Percentiles rank a stretch among this genome's conserved stretches.
These are phyloP conservation scores for Battus philenor DNA, from an alignment of 1,140 invertebrate species.

Conservation along the genomic window DNA sequence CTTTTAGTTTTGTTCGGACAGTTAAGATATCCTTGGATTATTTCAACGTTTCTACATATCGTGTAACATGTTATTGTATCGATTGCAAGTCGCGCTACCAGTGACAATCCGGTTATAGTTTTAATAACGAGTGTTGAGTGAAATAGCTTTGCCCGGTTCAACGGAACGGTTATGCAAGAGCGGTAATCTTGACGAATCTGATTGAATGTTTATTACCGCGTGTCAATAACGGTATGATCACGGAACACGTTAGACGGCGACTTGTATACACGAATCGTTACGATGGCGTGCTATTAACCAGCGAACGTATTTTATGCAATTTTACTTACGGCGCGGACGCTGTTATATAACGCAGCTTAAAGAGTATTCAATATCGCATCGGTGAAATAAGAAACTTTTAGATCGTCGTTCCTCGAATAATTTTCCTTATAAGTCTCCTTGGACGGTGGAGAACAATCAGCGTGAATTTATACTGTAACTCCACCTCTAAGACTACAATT, in stretches of 20 bases:
- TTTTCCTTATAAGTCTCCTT: too few relatives aligned
- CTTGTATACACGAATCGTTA: not conserved
- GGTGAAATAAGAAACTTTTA: constrained; percentile 5
- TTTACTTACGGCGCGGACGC: not conserved
- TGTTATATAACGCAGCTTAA: not conserved
- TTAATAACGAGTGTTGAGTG: too few relatives aligned
- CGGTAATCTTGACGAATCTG: constrained; percentile 11
- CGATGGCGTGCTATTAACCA: constrained; percentile 4
- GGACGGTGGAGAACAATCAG: too few relatives aligned
- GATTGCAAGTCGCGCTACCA: constrained; percentile 6
- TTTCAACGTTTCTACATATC: constrained; percentile 3
- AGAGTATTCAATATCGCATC: constrained; percentile 8
- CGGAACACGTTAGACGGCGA: constrained; percentile 12
- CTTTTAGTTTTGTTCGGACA: too few relatives aligned
- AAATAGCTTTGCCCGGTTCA: constrained; percentile 1
- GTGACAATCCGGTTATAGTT: constrained; percentile 12
- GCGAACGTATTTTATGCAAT: constrained; percentile 10
- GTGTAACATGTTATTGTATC: constrained; percentile 12
- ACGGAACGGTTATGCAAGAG: constrained; percentile 5
- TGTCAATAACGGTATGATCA: constrained; percentile 15
- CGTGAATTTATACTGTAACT: too few relatives aligned
- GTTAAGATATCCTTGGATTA: not conserved
- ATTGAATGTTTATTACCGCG: constrained; percentile 16
- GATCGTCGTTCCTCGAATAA: too few relatives aligned
- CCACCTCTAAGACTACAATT: too few relatives aligned